Base-by-base conservation (phyloP, 64 coral and sea anemone genomes). In the Montipora efflorescens region DNA sequence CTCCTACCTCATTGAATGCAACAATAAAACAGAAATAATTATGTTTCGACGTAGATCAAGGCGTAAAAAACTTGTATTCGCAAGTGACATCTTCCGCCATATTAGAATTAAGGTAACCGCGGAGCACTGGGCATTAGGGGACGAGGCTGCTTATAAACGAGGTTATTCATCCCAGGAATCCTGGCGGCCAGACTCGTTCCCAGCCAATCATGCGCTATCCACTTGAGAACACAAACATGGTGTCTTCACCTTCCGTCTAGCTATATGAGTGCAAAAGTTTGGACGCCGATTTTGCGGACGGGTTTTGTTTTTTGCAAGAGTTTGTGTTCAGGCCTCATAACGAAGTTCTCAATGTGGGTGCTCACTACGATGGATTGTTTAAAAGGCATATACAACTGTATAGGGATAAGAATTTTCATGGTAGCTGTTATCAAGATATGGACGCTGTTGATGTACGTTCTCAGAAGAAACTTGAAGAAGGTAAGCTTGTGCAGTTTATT, bases 381-480 rank as follows among this genome's bases (percentile, higher is more conserved):
- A n/a, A 92, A 86, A 47, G 58, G 90, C 36, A 66, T 92, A 48
- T 92, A 77, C 20, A 92, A 92, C 47, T 12, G 71, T 10, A 83
- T 77, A 76, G 90, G 90, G 72, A 75, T 92, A 85, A 81, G 90
- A 77, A 85, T 92, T 92, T 82, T 92, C 23, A 25, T 92, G 74
- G 61, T 92, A 75, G 90, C 90, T 61, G 14, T 92, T 20, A 84
- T 83, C 22, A 92, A 78, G 82, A 64, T 92, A 76, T 92, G 90
- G 90, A 92, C 90, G 16, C 90, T 92, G 3, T 62, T 92, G 20
- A 55, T 92, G 49, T 92, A 92, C 43, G 80, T 92, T 78, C 81
- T 92, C 11, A 70, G 90, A 78, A 76, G 90, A 20, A 92, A 92
- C 71, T 83, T 92, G 13, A 92, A 92, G 75, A 92, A 84, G 90